phyloP scores from a whole-genome alignment of 2,797 vertebrate genomes.

The Pangasius krempfi region DNA sequence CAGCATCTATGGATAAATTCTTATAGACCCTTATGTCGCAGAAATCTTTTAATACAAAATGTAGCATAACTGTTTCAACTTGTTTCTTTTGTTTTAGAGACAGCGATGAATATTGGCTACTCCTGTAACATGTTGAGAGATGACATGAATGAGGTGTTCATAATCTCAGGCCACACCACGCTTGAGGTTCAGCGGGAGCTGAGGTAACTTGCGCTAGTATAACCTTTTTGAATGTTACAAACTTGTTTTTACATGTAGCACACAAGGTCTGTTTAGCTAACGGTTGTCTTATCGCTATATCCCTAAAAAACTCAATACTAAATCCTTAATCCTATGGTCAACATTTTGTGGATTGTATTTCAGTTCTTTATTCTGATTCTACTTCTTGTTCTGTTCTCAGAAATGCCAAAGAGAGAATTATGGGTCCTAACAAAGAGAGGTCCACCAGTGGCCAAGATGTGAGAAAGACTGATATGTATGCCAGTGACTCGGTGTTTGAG shows the following conservation, averaged over 20 bases:
- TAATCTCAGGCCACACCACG: conserved; percentile 73
- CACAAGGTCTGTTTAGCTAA: neutral
- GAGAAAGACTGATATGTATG: conserved; percentile 66
- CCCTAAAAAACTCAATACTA: neutral
- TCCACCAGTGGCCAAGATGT: conserved; percentile 59
- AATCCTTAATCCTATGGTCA: neutral
- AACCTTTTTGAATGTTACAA: neutral
- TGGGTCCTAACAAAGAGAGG: conserved; percentile 65
- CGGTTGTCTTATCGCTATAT: neutral
- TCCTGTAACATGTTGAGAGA: conserved; percentile 84
- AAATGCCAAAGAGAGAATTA: conserved; percentile 73
- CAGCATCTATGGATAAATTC: neutral
- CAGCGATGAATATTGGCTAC: conserved; percentile 85
- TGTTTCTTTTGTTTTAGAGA: conserved; percentile 74
- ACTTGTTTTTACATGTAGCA: neutral
- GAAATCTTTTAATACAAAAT: neutral
- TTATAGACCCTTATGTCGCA: neutral
- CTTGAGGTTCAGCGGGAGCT: conserved; percentile 79
- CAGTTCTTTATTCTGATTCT: neutral
- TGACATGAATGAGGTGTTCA: conserved; percentile 82
- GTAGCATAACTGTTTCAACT: neutral
- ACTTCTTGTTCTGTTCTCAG: conserved; percentile 61
- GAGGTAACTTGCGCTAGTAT: conserved; percentile 67
- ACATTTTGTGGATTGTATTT: conserved; percentile 1
- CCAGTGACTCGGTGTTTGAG: conserved; percentile 71